Evolutionary conservation across 2,113 vertebrate genomes (phyloP).

Genomic region (Lutjanus erythropterus): DNA sequence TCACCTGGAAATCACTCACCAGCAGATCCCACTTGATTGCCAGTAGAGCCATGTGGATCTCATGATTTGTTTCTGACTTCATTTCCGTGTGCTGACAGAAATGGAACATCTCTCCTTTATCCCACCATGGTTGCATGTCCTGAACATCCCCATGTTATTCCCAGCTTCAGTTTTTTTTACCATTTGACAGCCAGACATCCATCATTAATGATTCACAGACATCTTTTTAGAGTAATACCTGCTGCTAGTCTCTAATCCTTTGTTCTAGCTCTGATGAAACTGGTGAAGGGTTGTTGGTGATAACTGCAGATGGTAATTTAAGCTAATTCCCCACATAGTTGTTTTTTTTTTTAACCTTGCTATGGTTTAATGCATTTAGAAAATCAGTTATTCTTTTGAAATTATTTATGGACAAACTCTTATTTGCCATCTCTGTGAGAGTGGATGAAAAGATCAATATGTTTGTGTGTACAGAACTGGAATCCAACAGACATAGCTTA

Average conservation of each 20-base stretch:
- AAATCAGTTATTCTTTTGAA: neutral
- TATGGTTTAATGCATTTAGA: neutral
- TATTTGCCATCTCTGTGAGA: neutral
- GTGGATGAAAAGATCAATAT: neutral
- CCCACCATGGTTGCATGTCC: neutral
- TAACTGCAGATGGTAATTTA: neutral
- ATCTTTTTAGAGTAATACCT: too few species aligned
- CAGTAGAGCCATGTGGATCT: neutral
- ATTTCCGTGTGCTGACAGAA: neutral
- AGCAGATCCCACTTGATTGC: slow-evolving; percentile 24
- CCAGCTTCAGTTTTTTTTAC: neutral
- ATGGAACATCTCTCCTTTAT: neutral
- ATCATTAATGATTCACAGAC: neutral
- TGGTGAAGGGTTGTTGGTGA: neutral
- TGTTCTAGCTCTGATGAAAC: neutral
- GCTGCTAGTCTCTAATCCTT: neutral
- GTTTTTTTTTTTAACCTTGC: neutral
- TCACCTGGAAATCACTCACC: neutral
- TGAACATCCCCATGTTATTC: neutral
- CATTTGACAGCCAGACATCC: too few species aligned
- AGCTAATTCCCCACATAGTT: neutral
- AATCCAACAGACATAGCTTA: too few species aligned
- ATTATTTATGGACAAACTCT: neutral
- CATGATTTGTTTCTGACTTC: neutral
- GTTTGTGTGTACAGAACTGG: too few species aligned